These are phyloP conservation scores for Fregata magnificens DNA, from an alignment of 2,113 vertebrate genomes.

Conservation along the genomic window DNA sequence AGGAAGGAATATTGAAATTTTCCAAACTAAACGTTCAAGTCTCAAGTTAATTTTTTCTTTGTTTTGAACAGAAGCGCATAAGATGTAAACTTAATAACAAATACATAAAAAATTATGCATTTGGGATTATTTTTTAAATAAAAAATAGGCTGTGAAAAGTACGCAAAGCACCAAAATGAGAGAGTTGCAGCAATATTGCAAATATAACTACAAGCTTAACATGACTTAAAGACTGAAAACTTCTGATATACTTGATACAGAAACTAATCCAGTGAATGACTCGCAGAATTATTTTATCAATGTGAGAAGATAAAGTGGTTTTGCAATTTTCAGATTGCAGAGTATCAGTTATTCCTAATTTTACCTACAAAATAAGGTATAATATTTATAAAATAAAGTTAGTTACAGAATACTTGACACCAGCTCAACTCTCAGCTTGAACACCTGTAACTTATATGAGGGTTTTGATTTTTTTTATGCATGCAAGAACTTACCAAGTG, in stretches of 20 bases:
- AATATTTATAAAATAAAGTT: not conserved
- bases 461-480: not conserved
- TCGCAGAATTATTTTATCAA: not conserved
- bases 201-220: not conserved
- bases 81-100: not conserved
- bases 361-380: not conserved
- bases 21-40: not conserved
- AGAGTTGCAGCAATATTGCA: not conserved
- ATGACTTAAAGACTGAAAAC: not conserved
- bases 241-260: not conserved
- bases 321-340: not conserved
- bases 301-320: not conserved
- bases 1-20: not conserved
- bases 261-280: not conserved
- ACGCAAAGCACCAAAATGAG: not conserved
- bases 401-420: not conserved
- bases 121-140: not conserved
- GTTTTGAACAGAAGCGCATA: not conserved
- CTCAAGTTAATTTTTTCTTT: not conserved
- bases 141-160: not conserved
- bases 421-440: not conserved
- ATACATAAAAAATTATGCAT: not conserved
- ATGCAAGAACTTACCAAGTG: constrained; percentile 88
- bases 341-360: not conserved
- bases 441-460: not conserved